Evolutionary conservation across 2,113 vertebrate species (phyloP).

Genomic region (Chaenogobius annularis): DNA sequence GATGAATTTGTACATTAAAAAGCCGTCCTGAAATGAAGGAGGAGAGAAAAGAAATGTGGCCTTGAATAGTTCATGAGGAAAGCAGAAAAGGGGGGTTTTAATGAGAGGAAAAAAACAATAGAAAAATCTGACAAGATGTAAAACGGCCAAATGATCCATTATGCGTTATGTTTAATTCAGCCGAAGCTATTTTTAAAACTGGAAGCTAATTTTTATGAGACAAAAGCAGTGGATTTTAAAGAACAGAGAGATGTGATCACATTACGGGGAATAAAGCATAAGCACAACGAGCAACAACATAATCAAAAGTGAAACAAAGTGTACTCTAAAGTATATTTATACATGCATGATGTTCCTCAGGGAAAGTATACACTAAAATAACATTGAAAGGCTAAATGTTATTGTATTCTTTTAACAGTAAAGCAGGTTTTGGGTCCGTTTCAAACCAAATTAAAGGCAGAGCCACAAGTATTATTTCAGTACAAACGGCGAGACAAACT

Average conservation of each 20-base stretch:
- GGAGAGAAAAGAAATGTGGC: neutral
- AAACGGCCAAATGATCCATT: slow-evolving; percentile 34
- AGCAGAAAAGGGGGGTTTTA: neutral
- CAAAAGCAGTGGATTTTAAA: slow-evolving; percentile 1
- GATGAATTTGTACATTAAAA: slow-evolving; percentile 40
- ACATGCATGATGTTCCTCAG: no score
- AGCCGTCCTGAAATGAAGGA: slow-evolving; percentile 8
- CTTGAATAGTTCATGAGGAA: slow-evolving; percentile 9
- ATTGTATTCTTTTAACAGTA: no score
- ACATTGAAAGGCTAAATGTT: no score
- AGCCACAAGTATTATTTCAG: no score
- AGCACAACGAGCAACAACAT: neutral
- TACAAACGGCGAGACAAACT: no score
- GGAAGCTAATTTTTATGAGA: slow-evolving; percentile 13
- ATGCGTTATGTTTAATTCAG: slow-evolving; percentile 39
- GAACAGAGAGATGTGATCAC: neutral
- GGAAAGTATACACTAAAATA: no score
- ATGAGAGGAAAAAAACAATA: slow-evolving; percentile 12
- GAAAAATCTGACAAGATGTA: slow-evolving; percentile 19
- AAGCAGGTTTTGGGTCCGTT: no score
- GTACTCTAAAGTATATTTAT: no score
- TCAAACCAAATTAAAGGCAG: no score
- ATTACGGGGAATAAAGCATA: neutral
- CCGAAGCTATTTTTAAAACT: slow-evolving; percentile 30
- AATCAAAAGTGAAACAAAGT: neutral